Base-by-base conservation (phyloP, 2,888 invertebrate genomes). In the Rhogogaster chlorosoma region DNA sequence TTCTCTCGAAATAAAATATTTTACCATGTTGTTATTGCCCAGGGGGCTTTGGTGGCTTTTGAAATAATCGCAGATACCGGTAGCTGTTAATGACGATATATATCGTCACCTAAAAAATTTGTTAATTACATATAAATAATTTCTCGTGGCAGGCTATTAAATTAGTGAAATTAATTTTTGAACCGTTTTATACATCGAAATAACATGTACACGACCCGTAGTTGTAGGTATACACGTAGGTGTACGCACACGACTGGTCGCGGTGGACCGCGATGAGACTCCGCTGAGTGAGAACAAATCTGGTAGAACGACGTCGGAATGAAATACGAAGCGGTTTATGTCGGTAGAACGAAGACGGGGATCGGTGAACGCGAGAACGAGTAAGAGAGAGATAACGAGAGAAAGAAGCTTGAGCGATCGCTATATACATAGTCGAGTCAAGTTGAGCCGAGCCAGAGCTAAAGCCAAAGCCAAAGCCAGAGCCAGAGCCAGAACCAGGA, bases 251-350 rank as follows among this genome's bases (percentile, higher is more conserved):
- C 32, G 49, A 61, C 80, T 18, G 80, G 32, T 80, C 61, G 80
- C 12, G 10, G 12, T 26, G 78, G 82, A 61, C 22, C 12, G 84
- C 80, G 78, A 83, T 67, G 85, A 70, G 80, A 64, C 85, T 80
- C n/a, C 71, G 71, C 57, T 70, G 86, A 85, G 87, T 85, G 86
- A 85, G 86, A 87, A 86, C 80, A 88, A 87, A 87, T 87, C 86
- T 86, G 80, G 82, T 36, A 32, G 84, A 85, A 84, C 84, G 84
- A 78, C 85, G 83, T 85, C 84, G 86, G 86, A 86, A 85, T 85
- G 84, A 85, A 86, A 85, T 86, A 87, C 78, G 84, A 84, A 83
- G 85, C 85, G 82, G 83, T 88, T 83, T 70, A 83, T 67, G 84
- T 29, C 75, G 71, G 78, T 84, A 36, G 84, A 86, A 86, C 53